These are phyloP conservation scores for Diploscapter pachys DNA, from an alignment of 1,140 invertebrate genomes.

Conservation along the genomic window DNA sequence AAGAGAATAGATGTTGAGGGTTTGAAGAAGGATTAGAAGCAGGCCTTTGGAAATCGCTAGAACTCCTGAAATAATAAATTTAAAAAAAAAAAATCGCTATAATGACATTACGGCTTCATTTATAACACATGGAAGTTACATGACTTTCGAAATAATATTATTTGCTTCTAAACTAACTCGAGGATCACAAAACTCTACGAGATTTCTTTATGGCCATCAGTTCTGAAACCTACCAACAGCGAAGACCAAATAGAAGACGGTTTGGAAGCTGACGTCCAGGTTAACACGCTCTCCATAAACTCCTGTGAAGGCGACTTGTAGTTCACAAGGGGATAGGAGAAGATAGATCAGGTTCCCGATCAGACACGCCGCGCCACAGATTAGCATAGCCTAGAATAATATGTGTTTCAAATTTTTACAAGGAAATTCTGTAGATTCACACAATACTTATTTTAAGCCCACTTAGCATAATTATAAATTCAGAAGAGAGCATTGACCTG, in stretches of 20 bases:
- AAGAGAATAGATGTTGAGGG: constrained; percentile 50
- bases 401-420: not conserved
- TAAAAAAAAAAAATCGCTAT: constrained; percentile 12
- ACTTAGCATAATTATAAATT: not conserved
- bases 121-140: too few relatives aligned
- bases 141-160: too few relatives aligned
- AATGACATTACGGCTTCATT: constrained; percentile 10
- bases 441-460: not conserved
- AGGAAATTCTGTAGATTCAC: not conserved
- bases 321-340: constrained; percentile 36
- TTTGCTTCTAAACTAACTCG: not conserved
- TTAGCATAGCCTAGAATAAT: constrained; percentile 39
- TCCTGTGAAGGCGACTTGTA: constrained; percentile 48
- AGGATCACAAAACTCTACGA: constrained; percentile 1
- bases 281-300: constrained; percentile 27
- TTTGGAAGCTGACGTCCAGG: constrained; percentile 39
- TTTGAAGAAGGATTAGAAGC: constrained; percentile 45
- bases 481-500: too few relatives aligned
- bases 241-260: constrained; percentile 52
- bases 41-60: constrained; percentile 44
- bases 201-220: not conserved
- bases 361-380: constrained; percentile 49
- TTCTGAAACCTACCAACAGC: constrained; percentile 40
- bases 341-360: constrained; percentile 47
- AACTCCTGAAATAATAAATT: constrained; percentile 44